phyloP scores from a whole-genome alignment of 1,140 invertebrate genomes.

The Diuraphis noxia region DNA sequence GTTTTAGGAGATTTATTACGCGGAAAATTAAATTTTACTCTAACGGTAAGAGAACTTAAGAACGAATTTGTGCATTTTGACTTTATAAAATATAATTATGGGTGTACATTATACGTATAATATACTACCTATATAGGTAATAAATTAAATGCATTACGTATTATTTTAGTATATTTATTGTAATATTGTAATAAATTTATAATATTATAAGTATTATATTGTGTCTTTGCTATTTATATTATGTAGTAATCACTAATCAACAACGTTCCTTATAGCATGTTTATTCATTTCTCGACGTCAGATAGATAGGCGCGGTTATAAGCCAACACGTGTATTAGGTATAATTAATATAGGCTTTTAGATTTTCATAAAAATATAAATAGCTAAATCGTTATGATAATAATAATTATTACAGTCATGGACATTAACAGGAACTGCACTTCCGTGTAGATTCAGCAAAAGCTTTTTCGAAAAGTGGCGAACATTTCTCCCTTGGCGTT shows the following conservation, averaged over 20 bases:
- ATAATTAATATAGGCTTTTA: background rate
- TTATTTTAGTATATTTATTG: background rate
- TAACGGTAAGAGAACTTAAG: background rate
- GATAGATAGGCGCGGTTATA: background rate
- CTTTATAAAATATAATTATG: background rate
- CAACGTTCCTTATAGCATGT: background rate
- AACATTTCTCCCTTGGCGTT: slow-evolving; percentile 33
- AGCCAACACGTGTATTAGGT: background rate
- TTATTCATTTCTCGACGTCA: background rate
- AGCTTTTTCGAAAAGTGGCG: slow-evolving; percentile 44
- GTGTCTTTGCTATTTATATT: background rate
- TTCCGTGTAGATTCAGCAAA: slow-evolving; percentile 37
- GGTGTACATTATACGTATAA: no score
- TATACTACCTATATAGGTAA: background rate
- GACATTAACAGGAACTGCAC: slow-evolving; percentile 32
- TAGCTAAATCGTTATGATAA: background rate
- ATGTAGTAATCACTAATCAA: background rate
- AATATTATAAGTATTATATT: background rate
- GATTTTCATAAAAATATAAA: background rate
- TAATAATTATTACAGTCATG: background rate
- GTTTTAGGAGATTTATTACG: background rate
- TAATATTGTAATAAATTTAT: background rate
- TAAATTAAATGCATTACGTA: background rate
- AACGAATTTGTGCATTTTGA: background rate
- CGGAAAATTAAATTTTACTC: background rate